Conservation (phyloP, 1,140 invertebrate species). For the Anastatus disparis region DNA sequence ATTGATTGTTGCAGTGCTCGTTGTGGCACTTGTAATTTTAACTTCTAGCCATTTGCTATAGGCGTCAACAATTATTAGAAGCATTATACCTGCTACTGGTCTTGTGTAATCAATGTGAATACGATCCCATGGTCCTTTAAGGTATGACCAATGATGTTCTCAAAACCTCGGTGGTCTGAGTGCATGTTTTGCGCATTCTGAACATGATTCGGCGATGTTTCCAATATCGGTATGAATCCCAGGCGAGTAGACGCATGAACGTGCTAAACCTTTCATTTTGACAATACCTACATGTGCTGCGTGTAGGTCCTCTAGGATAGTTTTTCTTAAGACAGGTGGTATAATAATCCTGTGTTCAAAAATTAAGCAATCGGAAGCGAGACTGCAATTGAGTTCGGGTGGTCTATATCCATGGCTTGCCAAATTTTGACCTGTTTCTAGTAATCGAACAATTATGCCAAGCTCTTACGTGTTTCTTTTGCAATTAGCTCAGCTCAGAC, state of each 20-base stretch:
- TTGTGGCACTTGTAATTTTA: constrained; percentile 33
- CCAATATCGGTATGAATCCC: constrained; percentile 59
- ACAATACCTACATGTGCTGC: constrained; percentile 59
- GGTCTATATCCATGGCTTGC: constrained; percentile 51
- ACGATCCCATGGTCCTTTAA: constrained; percentile 58
- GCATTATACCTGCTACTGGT: constrained; percentile 53
- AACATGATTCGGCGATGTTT: constrained; percentile 28
- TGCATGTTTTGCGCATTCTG: constrained; percentile 26
- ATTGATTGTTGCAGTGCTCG: constrained; percentile 44
- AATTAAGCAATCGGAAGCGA: too few relatives aligned
- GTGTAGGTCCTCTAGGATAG: too few relatives aligned
- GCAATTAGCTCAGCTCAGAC: constrained; percentile 39
- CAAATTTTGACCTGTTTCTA: constrained; percentile 27
- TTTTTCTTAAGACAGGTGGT: too few relatives aligned
- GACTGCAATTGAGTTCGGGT: too few relatives aligned
- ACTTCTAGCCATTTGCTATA: too few relatives aligned
- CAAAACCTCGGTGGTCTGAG: constrained; percentile 24
- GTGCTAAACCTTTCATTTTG: too few relatives aligned
- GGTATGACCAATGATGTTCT: too few relatives aligned
- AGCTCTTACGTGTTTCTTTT: constrained; percentile 37
- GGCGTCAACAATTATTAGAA: neutral
- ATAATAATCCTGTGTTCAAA: too few relatives aligned
- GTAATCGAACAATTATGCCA: constrained; percentile 42
- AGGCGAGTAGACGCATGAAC: too few relatives aligned
- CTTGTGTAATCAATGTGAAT: too few relatives aligned